These are phyloP conservation scores for Desoria tigrina DNA, from an alignment of 2,888 invertebrate species.

Conservation along the genomic window DNA sequence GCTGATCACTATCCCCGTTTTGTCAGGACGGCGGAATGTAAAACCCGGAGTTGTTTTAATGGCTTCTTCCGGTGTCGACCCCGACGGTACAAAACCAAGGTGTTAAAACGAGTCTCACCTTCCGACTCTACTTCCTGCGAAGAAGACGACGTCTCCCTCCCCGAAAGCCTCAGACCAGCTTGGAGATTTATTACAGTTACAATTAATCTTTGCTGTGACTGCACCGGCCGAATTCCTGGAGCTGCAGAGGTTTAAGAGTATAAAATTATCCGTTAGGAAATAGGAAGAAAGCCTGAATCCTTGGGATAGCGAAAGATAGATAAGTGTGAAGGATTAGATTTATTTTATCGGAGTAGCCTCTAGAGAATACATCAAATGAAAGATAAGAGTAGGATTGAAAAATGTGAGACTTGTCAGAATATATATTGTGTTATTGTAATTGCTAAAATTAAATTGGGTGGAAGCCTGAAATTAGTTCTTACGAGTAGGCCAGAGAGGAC, in stretches of 20 bases:
- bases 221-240: slow-evolving; percentile 47
- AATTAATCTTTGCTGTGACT: slow-evolving; percentile 52
- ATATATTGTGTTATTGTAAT: too few species aligned
- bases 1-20: slow-evolving; percentile 48
- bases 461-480: too few species aligned
- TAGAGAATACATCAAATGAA: too few species aligned
- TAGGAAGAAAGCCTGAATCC: neutral
- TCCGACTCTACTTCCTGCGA: slow-evolving; percentile 47
- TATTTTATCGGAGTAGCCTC: too few species aligned
- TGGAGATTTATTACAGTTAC: slow-evolving; percentile 52
- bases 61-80: slow-evolving; percentile 50
- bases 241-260: slow-evolving; percentile 18
- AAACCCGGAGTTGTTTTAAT: slow-evolving; percentile 49
- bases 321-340: neutral
- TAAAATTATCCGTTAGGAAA: neutral
- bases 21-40: slow-evolving; percentile 52
- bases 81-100: slow-evolving; percentile 51
- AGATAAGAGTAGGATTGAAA: too few species aligned
- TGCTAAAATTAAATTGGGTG: too few species aligned
- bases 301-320: neutral
- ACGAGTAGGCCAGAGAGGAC: too few species aligned
- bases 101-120: slow-evolving; percentile 43
- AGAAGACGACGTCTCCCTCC: slow-evolving; percentile 51
- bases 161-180: slow-evolving; percentile 46
- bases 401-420: too few species aligned